Conservation (phyloP, 2,797 vertebrate genomes). For the Falco cherrug region DNA sequence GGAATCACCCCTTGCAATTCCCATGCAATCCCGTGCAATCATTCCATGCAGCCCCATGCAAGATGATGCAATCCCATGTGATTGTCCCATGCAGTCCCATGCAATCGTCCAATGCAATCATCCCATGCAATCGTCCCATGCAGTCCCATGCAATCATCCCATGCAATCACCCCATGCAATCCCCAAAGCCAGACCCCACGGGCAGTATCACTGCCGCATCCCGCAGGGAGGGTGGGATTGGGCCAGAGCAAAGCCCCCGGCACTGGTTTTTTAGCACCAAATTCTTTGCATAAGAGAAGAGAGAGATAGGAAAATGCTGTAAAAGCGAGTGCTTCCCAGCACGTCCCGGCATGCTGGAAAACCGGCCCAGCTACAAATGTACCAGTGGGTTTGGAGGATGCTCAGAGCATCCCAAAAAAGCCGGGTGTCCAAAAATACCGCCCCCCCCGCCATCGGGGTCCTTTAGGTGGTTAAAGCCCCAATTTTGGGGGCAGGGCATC, state of each 20-base stretch:
- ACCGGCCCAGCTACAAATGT: accelerated
- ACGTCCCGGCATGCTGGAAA: background rate
- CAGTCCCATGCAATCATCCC: no score
- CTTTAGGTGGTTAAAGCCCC: background rate
- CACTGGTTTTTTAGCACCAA: background rate
- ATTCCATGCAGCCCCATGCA: no score
- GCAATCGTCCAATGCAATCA: no score
- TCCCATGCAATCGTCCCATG: no score
- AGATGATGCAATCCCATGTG: background rate
- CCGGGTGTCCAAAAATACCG: accelerated
- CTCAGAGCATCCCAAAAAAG: background rate
- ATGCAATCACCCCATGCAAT: background rate
- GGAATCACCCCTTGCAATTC: no score
- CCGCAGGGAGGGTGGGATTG: background rate
- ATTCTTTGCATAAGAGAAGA: slow-evolving; percentile 23
- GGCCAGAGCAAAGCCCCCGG: background rate
- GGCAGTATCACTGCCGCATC: accelerated
- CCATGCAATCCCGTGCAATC: no score
- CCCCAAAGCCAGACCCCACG: background rate
- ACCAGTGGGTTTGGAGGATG: background rate
- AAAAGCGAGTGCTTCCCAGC: background rate
- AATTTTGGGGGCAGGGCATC: accelerated
- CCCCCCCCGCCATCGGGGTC: accelerated
- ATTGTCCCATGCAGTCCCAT: no score
- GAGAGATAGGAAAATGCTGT: slow-evolving; percentile 12